Conservation (phyloP, 2,797 vertebrate species). For the Oreochromis grahami region DNA sequence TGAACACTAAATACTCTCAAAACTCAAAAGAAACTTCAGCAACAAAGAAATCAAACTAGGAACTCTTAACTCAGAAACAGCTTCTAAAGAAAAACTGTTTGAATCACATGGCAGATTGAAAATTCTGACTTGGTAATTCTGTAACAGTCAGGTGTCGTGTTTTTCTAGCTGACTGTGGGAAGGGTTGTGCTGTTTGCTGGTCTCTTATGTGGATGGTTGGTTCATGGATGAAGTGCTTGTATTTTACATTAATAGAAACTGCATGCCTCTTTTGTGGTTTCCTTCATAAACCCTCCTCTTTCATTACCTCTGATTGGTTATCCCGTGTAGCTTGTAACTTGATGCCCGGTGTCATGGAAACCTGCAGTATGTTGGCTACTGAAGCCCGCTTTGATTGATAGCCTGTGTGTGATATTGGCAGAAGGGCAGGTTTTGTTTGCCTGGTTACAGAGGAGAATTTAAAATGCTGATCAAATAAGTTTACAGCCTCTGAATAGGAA, state of each 20-base stretch:
- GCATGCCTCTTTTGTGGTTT: neutral
- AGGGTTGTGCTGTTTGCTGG: accelerated
- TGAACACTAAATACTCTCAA: neutral
- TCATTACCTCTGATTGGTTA: neutral
- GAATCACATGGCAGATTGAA: neutral
- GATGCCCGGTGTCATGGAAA: neutral
- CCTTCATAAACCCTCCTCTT: neutral
- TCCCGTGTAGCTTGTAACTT: neutral
- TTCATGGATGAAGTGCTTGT: neutral
- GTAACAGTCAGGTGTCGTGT: neutral
- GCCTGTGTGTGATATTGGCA: slow-evolving; percentile 11
- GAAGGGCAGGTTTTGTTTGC: neutral
- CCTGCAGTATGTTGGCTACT: neutral
- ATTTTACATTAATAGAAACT: neutral
- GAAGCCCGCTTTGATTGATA: slow-evolving; percentile 5
- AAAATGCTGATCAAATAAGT: slow-evolving; percentile 31
- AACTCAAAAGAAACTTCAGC: neutral
- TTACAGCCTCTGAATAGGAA: slow-evolving; percentile 23
- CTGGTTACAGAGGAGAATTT: slow-evolving; percentile 23
- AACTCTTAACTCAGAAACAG: neutral
- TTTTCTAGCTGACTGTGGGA: neutral
- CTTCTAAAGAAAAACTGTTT: neutral
- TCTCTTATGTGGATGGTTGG: neutral
- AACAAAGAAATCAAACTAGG: accelerated
- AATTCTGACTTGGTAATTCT: neutral